These are phyloP conservation scores for Pediacus dermestoides DNA, from an alignment of 2,888 invertebrate species.

Conservation along the genomic window DNA sequence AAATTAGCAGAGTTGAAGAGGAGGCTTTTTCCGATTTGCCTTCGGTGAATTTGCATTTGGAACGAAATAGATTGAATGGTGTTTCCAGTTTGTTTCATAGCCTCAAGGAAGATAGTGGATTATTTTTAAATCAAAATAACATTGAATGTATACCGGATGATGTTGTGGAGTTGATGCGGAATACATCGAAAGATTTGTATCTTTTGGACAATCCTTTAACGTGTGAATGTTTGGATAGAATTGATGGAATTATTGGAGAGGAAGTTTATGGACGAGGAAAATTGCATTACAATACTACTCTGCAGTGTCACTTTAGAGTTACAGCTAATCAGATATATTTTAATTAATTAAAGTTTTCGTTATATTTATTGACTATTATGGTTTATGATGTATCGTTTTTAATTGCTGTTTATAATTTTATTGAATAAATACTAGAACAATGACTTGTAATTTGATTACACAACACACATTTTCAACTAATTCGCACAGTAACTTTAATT, in stretches of 20 bases:
- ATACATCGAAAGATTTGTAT: constrained; percentile 22
- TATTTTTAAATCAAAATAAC: constrained; percentile 29
- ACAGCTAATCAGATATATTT: too few relatives aligned
- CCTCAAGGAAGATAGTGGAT: constrained; percentile 24
- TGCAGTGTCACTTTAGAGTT: not conserved
- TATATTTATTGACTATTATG: too few relatives aligned
- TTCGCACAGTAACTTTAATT: too few relatives aligned
- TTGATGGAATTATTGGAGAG: constrained; percentile 16
- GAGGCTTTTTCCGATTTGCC: constrained; percentile 21
- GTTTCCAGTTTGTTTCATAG: constrained; percentile 21
- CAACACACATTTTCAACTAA: too few relatives aligned
- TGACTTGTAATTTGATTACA: too few relatives aligned
- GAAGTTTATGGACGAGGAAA: not conserved
- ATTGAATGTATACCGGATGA: constrained; percentile 31
- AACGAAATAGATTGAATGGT: constrained; percentile 27
- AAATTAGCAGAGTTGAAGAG: constrained; percentile 22
- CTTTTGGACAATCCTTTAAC: constrained; percentile 30
- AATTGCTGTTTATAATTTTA: too few relatives aligned
- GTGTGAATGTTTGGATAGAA: constrained; percentile 31
- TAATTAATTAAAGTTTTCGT: too few relatives aligned
- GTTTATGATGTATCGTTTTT: too few relatives aligned
- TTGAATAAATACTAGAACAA: too few relatives aligned
- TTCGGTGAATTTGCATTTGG: constrained; percentile 29
- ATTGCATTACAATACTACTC: constrained; percentile 5
- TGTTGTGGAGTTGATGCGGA: constrained; percentile 25